These are phyloP conservation scores for Zaprionus bogoriensis DNA, from an alignment of 2,888 invertebrate genomes.

Conservation along the genomic window DNA sequence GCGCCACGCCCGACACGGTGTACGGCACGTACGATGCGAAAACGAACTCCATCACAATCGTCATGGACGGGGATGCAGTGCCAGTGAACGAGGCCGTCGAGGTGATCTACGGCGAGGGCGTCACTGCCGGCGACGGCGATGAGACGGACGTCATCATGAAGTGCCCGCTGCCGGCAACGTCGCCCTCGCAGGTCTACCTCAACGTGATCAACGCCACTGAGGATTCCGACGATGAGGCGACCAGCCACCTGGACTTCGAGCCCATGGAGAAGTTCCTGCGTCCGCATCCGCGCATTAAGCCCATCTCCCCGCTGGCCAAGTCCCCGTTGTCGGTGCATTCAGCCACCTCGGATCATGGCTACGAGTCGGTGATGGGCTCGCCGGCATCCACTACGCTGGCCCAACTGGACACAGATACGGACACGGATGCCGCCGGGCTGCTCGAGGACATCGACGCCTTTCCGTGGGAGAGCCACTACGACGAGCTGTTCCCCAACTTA, in stretches of 20 bases:
- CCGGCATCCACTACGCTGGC: constrained; percentile 79
- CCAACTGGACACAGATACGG: constrained; percentile 54
- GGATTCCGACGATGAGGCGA: constrained; percentile 70
- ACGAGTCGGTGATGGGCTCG: constrained; percentile 87
- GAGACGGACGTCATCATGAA: constrained; percentile 69
- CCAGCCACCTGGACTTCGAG: constrained; percentile 70
- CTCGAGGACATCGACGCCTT: constrained; percentile 83
- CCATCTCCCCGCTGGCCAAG: constrained; percentile 78
- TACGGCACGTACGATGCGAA: constrained; percentile 89
- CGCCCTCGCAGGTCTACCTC: constrained; percentile 78
- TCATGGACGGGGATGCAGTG: constrained; percentile 85
- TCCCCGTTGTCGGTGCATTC: constrained; percentile 79
- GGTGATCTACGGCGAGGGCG: constrained; percentile 83
- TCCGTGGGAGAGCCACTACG: constrained; percentile 89
- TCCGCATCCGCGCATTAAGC: constrained; percentile 66
- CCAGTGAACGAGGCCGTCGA: constrained; percentile 83
- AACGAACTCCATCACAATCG: constrained; percentile 89
- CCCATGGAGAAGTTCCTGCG: constrained; percentile 77
- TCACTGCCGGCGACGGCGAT: constrained; percentile 65
- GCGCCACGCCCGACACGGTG: constrained; percentile 84
- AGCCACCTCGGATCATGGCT: constrained; percentile 85
- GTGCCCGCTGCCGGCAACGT: constrained; percentile 73
- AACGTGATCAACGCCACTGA: constrained; percentile 67
- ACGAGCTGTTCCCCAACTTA: constrained; percentile 90
- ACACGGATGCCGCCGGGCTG: constrained; percentile 33